Percentiles rank a stretch among this genome's conserved stretches.
Conservation (phyloP, 2,113 vertebrate genomes). For the Jacana jacana region DNA sequence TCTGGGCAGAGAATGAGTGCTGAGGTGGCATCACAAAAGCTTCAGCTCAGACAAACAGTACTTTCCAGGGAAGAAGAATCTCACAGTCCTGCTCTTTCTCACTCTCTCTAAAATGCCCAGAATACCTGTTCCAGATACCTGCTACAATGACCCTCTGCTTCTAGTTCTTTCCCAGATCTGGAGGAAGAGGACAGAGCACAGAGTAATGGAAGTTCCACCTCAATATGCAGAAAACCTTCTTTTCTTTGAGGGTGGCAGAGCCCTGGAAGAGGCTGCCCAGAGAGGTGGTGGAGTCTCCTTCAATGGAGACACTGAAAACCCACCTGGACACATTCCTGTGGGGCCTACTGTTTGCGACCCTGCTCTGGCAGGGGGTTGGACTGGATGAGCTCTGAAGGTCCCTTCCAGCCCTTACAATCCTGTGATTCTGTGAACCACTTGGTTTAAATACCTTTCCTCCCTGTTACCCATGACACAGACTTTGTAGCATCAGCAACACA, state of each 20-base stretch:
- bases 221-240: too few relatives aligned
- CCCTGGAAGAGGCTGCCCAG: too few relatives aligned
- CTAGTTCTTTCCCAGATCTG: too few relatives aligned
- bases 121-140: background rate
- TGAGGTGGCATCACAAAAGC: background rate
- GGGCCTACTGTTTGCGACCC: too few relatives aligned
- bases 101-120: background rate
- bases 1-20: background rate
- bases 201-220: background rate
- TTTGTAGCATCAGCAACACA: fast-evolving
- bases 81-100: background rate
- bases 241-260: too few relatives aligned
- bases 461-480: background rate
- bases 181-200: background rate
- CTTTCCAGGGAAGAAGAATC: background rate
- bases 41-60: background rate
- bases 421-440: background rate
- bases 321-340: too few relatives aligned
- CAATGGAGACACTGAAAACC: too few relatives aligned
- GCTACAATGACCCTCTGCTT: background rate
- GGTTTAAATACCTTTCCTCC: background rate
- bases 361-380: too few relatives aligned
- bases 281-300: too few relatives aligned
- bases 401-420: too few relatives aligned
- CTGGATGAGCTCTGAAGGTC: too few relatives aligned